Evolutionary conservation across 2,797 vertebrate genomes (phyloP), one percentile per base, ranked within the genome.

Genomic region (Pelobates cultripes): DNA sequence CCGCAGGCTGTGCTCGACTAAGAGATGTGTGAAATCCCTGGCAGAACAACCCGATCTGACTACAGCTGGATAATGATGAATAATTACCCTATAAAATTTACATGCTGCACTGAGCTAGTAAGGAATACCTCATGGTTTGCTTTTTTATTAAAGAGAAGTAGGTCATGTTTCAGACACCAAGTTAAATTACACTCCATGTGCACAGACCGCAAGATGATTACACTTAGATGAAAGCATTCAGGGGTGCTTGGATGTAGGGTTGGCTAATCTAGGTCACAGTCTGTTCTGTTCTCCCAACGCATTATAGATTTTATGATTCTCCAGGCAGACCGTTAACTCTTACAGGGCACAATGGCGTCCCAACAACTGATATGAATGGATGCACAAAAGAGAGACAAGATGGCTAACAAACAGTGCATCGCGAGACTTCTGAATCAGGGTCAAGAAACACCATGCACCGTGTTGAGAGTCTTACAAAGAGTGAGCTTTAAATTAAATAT

Each of bases 201-300:
- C 44, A 51, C 3, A 2, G 72, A 15, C 47, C 69, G 17, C 70
- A 72, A 13, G 70, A 40, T 17, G 47, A 72, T 72, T 55, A 53
- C 47, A 53, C 2, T 51, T 14, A 73, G 57, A 79, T 69, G 14
- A 77, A 53, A 74, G 72, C 61, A 15, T 2, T 55, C 14, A 67
- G 13, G 14, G 10, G 73, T 8, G 57, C 63, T 9, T 12, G 41
- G 55, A n/a, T 63, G 43, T 4, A 13, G 57, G 73, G 80, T 75
- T 71, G 71, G 55, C 17, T 40, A 76, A 81, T 64, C 73, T 64
- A 82, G 80, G 80, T 77, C 80, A 82, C 68, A 43, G 68, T 28
- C 47, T 80, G 71, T 47, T 7, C 60, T 51, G 14, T 73, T 42
- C 61, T 15, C 47, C 44, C 9, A 44, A 45, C 57, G 75, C 17